Conservation (phyloP, 2,797 vertebrate species). For the Gymnodraco acuticeps region DNA sequence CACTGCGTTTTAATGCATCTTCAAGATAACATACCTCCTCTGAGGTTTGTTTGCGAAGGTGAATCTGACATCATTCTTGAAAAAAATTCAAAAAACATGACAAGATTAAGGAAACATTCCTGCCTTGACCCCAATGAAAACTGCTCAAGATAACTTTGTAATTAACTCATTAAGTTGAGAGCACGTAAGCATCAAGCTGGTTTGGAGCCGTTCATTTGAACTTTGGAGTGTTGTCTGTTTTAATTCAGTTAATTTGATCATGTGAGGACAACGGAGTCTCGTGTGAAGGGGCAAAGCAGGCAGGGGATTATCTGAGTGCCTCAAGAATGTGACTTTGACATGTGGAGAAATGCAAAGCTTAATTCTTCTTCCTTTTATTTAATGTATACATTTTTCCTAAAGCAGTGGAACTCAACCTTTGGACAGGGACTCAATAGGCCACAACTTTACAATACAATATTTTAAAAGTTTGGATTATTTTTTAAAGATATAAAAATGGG, state of each 20-base stretch:
- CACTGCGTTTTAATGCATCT: not conserved
- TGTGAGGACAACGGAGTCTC: not conserved
- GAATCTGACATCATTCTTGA: not conserved
- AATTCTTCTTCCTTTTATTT: not conserved
- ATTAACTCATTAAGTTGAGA: slow-evolving; percentile 5
- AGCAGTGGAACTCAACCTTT: not conserved
- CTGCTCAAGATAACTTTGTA: not conserved
- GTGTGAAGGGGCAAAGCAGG: not conserved
- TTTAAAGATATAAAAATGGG: too few species aligned
- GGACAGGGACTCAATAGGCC: too few species aligned
- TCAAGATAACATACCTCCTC: slow-evolving; percentile 10
- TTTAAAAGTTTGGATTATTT: too few species aligned
- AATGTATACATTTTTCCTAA: not conserved
- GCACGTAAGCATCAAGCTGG: not conserved
- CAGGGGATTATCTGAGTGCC: not conserved
- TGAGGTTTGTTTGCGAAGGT: not conserved
- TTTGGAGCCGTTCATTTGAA: not conserved
- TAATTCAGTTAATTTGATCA: not conserved
- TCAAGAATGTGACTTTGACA: not conserved
- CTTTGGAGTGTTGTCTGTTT: not conserved
- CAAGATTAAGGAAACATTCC: not conserved
- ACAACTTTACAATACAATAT: too few species aligned
- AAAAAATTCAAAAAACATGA: not conserved
- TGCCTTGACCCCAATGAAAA: not conserved
- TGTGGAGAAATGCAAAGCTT: not conserved